These are phyloP conservation scores for Mormyrus proboscirostris DNA, from an alignment of 2,797 vertebrate species.

Conservation along the genomic window DNA sequence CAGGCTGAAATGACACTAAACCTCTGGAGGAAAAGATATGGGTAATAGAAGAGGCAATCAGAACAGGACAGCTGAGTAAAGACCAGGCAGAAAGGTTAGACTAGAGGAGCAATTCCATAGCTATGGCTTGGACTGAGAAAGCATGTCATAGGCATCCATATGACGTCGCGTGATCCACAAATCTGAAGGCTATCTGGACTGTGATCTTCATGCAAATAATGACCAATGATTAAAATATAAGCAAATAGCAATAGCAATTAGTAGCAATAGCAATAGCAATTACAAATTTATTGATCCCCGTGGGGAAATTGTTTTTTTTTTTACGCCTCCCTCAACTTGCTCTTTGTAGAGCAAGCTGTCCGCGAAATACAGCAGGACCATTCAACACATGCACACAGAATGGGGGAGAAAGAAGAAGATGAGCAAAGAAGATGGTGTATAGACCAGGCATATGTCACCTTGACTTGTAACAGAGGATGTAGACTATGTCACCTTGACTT, in stretches of 20 bases:
- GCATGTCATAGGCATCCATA: background rate
- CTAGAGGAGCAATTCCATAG: background rate
- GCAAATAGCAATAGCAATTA: background rate
- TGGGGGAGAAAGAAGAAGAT: background rate
- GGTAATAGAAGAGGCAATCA: background rate
- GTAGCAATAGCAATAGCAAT: too few species aligned
- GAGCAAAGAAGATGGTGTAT: background rate
- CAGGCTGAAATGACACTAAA: background rate
- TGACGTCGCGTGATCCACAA: background rate
- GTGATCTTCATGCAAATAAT: background rate
- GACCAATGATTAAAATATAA: background rate
- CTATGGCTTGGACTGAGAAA: background rate
- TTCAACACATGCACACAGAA: background rate
- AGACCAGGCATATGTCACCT: background rate
- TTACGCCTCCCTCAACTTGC: too few species aligned
- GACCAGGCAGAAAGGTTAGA: background rate
- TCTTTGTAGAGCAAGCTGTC: too few species aligned
- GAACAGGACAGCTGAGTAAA: background rate
- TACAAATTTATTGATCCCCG: too few species aligned
- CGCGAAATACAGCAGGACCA: background rate
- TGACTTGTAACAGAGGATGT: background rate
- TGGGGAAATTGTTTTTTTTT: too few species aligned
- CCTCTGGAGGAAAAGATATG: background rate
- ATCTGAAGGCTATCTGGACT: background rate
- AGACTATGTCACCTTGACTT: background rate